phyloP scores from a whole-genome alignment of 2,888 invertebrate species.

The Drymonia ruficornis region DNA sequence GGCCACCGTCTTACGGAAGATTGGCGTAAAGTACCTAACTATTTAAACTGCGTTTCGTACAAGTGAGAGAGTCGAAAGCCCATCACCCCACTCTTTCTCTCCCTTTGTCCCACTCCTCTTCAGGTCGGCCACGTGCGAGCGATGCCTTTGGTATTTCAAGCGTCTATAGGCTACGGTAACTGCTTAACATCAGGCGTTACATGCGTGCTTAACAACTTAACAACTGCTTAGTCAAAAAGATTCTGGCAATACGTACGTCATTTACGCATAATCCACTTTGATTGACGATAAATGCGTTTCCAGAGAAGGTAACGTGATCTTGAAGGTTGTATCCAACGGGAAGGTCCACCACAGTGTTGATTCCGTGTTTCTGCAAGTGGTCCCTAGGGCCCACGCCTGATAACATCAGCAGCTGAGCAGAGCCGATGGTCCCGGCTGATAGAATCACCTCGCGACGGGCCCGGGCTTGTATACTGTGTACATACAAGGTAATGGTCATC shows the following conservation, averaged over 20 bases:
- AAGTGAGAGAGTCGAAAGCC: no score
- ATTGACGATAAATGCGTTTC: slow-evolving; percentile 89
- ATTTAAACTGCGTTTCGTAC: no score
- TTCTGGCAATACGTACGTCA: slow-evolving; percentile 78
- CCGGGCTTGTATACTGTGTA: slow-evolving; percentile 59
- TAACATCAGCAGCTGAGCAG: slow-evolving; percentile 93
- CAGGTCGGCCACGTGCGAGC: no score
- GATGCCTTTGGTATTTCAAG: no score
- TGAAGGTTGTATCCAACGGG: slow-evolving; percentile 93
- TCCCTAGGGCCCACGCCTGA: slow-evolving; percentile 91
- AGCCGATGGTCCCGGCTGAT: slow-evolving; percentile 92
- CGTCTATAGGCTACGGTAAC: no score
- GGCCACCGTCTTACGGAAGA: no score
- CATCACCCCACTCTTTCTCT: no score
- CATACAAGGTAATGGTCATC: slow-evolving; percentile 1
- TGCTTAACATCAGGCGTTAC: no score
- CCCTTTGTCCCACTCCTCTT: no score
- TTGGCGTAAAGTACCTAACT: no score
- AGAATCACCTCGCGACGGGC: slow-evolving; percentile 91
- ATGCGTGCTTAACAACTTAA: no score
- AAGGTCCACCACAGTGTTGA: slow-evolving; percentile 87
- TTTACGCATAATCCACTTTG: slow-evolving; percentile 86
- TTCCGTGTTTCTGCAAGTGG: slow-evolving; percentile 84
- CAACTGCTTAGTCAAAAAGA: no score
- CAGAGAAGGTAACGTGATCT: slow-evolving; percentile 91